Evolutionary conservation across 2,113 vertebrate species (phyloP).

Genomic region (Saiga tatarica): DNA sequence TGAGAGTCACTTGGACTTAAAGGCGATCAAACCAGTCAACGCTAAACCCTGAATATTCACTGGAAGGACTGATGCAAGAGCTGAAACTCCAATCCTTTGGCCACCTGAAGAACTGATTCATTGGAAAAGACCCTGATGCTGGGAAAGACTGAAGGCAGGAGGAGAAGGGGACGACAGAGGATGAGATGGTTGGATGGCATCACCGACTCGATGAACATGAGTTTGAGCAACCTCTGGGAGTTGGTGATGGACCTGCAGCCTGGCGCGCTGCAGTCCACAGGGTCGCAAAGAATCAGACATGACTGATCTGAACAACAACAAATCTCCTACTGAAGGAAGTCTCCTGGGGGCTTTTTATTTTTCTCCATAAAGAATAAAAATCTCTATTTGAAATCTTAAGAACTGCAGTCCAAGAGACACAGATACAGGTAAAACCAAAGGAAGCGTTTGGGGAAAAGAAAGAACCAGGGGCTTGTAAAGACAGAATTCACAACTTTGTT

Average conservation of each 20-base stretch:
- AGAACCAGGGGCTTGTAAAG: neutral
- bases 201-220: accelerated
- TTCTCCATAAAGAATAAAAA: neutral
- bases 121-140: neutral
- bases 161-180: neutral
- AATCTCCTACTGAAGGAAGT: neutral
- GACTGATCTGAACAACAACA: neutral
- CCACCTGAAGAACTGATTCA: neutral
- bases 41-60: neutral
- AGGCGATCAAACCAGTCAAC: neutral
- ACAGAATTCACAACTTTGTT: neutral
- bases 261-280: neutral
- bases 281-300: accelerated
- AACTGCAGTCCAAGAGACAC: neutral
- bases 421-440: neutral
- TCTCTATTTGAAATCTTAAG: neutral
- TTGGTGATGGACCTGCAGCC: neutral
- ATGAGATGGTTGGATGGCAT: neutral
- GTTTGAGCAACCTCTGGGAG: neutral
- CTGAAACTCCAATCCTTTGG: neutral
- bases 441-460: too few relatives aligned
- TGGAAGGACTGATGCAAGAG: neutral
- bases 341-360: neutral
- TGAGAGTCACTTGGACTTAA: neutral
- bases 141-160: neutral